Conservation (phyloP, 2,888 invertebrate species). For the Shargacucullia verbasci region DNA sequence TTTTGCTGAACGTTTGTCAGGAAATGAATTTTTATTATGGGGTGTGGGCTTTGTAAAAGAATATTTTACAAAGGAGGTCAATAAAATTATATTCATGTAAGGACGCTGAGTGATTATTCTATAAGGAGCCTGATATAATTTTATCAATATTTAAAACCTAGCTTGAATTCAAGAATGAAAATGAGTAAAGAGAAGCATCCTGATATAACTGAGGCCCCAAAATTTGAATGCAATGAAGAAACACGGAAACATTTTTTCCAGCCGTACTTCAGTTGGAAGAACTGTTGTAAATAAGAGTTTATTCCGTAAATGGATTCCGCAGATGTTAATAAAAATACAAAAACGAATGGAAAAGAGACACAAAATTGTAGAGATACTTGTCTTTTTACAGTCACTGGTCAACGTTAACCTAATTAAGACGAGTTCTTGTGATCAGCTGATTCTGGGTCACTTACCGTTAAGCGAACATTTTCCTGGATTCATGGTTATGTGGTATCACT, state of each 20-base stretch:
- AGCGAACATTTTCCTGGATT: slow-evolving; percentile 56
- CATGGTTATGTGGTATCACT: slow-evolving; percentile 24
- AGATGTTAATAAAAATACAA: slow-evolving; percentile 25
- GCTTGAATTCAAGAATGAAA: neutral
- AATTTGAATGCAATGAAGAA: neutral
- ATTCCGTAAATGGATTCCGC: slow-evolving; percentile 6
- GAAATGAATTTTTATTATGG: slow-evolving; percentile 37
- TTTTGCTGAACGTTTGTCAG: slow-evolving; percentile 25
- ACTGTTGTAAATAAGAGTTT: neutral
- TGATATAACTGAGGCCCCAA: neutral
- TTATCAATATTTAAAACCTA: neutral
- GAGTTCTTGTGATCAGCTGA: slow-evolving; percentile 55
- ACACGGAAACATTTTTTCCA: neutral
- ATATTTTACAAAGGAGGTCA: slow-evolving; percentile 6
- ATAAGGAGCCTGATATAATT: neutral
- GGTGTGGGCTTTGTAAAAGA: slow-evolving; percentile 4
- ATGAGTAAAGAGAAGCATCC: neutral
- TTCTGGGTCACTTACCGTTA: slow-evolving; percentile 58
- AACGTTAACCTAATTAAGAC: slow-evolving; percentile 54
- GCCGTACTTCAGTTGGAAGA: too few relatives aligned
- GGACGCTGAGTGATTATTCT: neutral
- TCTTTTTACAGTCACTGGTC: slow-evolving; percentile 45
- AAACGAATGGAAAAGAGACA: slow-evolving; percentile 31
- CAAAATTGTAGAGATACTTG: slow-evolving; percentile 37
- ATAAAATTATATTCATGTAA: neutral